A percentile compares a stretch with the other conserved stretches of the same genome.
phyloP scores from a whole-genome alignment of 2,113 vertebrate genomes.

The Percopsis transmontana region DNA sequence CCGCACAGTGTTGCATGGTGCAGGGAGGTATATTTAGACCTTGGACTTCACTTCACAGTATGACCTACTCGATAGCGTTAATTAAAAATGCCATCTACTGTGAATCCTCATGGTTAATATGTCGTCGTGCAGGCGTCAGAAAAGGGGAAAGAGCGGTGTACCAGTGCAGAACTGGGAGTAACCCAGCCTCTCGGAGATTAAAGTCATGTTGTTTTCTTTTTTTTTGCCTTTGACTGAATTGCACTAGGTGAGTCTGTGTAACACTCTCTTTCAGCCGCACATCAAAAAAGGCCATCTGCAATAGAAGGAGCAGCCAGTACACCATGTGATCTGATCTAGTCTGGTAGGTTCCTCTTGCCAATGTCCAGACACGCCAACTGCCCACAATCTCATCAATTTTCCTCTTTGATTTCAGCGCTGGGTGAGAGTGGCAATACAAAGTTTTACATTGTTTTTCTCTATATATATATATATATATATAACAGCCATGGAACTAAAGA shows the following conservation, averaged over 20 bases:
- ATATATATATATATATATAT: slow-evolving; percentile 1
- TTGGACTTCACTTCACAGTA: neutral
- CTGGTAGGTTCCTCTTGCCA: slow-evolving; percentile 49
- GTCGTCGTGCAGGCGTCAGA: slow-evolving; percentile 3
- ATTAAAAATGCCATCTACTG: neutral
- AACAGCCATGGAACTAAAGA: too few relatives aligned
- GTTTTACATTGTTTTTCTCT: slow-evolving; percentile 39
- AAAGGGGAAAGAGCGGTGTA: neutral
- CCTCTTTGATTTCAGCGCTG: slow-evolving; percentile 66
- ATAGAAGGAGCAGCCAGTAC: slow-evolving; percentile 43
- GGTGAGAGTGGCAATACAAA: slow-evolving; percentile 43
- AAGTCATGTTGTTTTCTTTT: slow-evolving; percentile 60
- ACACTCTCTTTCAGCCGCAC: slow-evolving; percentile 63
- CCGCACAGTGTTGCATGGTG: too few relatives aligned
- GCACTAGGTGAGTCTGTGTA: slow-evolving; percentile 46
- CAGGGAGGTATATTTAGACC: neutral
- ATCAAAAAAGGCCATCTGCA: slow-evolving; percentile 72
- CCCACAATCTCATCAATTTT: slow-evolving; percentile 67
- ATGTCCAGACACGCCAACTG: slow-evolving; percentile 48
- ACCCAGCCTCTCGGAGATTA: slow-evolving; percentile 67
- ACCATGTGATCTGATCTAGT: slow-evolving; percentile 46
- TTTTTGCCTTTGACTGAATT: slow-evolving; percentile 76
- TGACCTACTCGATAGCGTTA: too few relatives aligned
- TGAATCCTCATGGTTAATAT: neutral
- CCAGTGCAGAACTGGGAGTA: slow-evolving; percentile 36